A percentile compares a stretch with the other conserved stretches of the same genome.
phyloP scores from a whole-genome alignment of 2,888 invertebrate species.

The Congeria kusceri region DNA sequence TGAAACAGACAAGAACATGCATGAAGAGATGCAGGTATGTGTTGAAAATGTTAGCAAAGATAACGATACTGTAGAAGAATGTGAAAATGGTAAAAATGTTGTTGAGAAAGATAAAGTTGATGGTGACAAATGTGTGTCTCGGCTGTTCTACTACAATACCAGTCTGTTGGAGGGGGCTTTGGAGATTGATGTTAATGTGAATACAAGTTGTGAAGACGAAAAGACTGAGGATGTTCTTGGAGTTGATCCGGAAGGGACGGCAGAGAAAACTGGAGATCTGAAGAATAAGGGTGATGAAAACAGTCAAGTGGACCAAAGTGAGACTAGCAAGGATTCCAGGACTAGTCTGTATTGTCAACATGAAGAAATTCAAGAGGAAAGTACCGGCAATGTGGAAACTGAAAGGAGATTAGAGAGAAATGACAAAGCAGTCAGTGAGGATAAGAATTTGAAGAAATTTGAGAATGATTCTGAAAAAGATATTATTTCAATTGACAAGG shows the following conservation, averaged over 20 bases:
- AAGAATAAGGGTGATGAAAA: no score
- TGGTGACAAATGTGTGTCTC: neutral
- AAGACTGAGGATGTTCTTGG: no score
- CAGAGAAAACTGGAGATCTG: no score
- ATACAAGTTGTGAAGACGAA: no score
- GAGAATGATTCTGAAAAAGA: no score
- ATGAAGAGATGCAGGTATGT: neutral
- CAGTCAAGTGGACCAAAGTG: no score
- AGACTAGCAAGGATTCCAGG: no score
- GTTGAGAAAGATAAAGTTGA: constrained; percentile 4
- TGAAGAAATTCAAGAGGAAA: no score
- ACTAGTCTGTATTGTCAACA: no score
- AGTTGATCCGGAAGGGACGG: no score
- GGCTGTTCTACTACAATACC: constrained; percentile 12
- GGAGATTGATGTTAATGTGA: constrained; percentile 25
- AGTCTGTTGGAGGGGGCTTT: constrained; percentile 31
- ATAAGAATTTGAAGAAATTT: neutral
- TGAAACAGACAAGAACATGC: neutral
- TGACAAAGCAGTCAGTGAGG: neutral
- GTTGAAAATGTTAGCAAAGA: neutral
- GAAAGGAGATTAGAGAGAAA: neutral
- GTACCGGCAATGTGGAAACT: no score
- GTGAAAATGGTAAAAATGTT: neutral
- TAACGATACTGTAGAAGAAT: neutral
- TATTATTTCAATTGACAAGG: no score